Base-by-base conservation (phyloP, 2,888 invertebrate genomes). In the Candidula unifasciata region DNA sequence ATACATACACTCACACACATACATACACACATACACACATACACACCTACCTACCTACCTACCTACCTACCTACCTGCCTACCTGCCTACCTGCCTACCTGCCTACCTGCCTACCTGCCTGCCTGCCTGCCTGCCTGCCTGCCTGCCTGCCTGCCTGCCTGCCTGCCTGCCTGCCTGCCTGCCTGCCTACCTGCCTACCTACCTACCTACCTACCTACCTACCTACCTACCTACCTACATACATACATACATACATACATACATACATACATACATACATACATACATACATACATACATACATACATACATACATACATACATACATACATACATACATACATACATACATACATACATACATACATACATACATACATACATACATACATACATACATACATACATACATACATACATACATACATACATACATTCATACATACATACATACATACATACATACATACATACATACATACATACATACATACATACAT, bases 401-500 rank as follows among this genome's bases (percentile, higher is more conserved):
- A 76, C 27, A 76, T 37, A 76, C 27, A 76, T 44, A 52, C 27
- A 76, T 44, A 76, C 27, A 76, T 37, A 76, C 33, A 78, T 35
- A 60, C 33, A 78, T 27, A 78, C 35, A 78, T 35, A 78, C 35
- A 78, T 27, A 78, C 33, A 57, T 27, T 57, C 33, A 78, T 35
- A 78, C 35, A 78, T 54, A 78, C 35, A 78, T 35, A 78, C 35
- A 60, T 54, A 78, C 35, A 78, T 54, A 78, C 35, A 78, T 35
- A 60, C 35, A 78, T 54, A 78, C 37, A 80, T 66, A 66, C 44
- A 66, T 66, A 66, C 44, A 66, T 66, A 66, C 44, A 80, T 66
- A 80, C 44, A 80, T 66, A 80, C 44, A 80, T 66, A 80, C 44
- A 80, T 66, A 80, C 44, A 80, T 66, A 80, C 44, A 80, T 66